Base-by-base conservation (phyloP, 1,140 invertebrate species). In the Harlomillsia oculata region DNA sequence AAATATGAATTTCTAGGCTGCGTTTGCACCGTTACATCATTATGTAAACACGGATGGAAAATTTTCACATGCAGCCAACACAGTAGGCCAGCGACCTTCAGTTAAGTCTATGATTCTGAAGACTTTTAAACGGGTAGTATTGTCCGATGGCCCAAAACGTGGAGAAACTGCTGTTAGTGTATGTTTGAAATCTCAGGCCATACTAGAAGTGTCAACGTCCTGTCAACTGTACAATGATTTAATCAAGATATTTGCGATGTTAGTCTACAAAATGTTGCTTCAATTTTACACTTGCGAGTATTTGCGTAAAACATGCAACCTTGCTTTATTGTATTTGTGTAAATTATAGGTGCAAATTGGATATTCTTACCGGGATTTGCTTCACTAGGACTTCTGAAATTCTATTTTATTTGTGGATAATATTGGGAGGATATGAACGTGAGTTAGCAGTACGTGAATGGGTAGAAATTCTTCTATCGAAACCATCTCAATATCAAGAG, bases 371-470 rank as follows among this genome's bases (percentile, higher is more conserved):
- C 66, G 94, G 91, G 86, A 73, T 66, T n/a, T 64, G 44, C 32
- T 65, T 62, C 56, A 63, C 53, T 58, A 48, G 50, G 45, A 46
- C 34, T 8, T 61, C 36, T 23, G 81, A 85, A 65, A 82, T 97
- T 60, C 73, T 98, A 5, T 85, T 87, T 59, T 83, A 89, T 64
- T 74, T 98, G 57, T 99, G 95, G 94, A 76, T 85, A 65, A 91
- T 97, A 72, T 74, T 99, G n/a, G 0, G 82, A 82, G 48, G 87
- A 85, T 16, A 68, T 97, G 60, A 90, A 92, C 34, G 85, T 88
- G 28, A 82, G 83, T 74, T 90, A n/a, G n/a, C n/a, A n/a, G n/a
- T n/a, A n/a, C n/a, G n/a, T n/a, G n/a, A n/a, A n/a, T 95, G 94
- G 74, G 69, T 96, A 13, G 89, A 96, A 69, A 79, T 92, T 63